These are phyloP conservation scores for Lamellibrachia columna DNA, from an alignment of 2,888 invertebrate genomes.

Conservation along the genomic window DNA sequence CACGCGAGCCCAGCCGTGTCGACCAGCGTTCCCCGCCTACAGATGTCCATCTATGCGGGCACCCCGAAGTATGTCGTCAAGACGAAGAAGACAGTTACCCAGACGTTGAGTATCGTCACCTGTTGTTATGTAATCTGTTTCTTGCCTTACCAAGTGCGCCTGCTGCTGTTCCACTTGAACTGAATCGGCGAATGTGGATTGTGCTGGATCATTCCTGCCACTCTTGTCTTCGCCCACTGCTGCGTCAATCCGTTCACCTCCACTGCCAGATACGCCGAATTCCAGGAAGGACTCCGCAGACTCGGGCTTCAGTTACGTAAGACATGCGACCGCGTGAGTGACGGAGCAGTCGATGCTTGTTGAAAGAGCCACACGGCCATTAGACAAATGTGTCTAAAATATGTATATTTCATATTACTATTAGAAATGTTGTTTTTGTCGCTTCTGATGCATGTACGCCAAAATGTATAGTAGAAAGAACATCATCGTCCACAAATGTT, in stretches of 20 bases:
- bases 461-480: too few relatives aligned
- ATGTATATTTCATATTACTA: too few relatives aligned
- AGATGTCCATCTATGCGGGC: not conserved
- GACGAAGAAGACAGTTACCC: not conserved
- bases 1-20: not conserved
- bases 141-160: not conserved
- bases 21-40: not conserved
- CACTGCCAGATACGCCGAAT: not conserved
- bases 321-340: not conserved
- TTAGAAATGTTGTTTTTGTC: too few relatives aligned
- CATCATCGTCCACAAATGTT: too few relatives aligned
- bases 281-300: not conserved
- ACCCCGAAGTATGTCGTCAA: not conserved
- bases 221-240: not conserved
- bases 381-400: too few relatives aligned
- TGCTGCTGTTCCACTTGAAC: not conserved
- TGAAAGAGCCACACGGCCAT: too few relatives aligned
- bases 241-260: not conserved
- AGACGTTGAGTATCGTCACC: not conserved
- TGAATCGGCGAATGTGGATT: not conserved
- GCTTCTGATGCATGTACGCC: too few relatives aligned
- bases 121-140: not conserved
- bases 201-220: not conserved
- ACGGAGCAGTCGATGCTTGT: too few relatives aligned
- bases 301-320: not conserved